phyloP scores from a whole-genome alignment of 2,797 vertebrate species.

The Scomberomorus guttatus region DNA sequence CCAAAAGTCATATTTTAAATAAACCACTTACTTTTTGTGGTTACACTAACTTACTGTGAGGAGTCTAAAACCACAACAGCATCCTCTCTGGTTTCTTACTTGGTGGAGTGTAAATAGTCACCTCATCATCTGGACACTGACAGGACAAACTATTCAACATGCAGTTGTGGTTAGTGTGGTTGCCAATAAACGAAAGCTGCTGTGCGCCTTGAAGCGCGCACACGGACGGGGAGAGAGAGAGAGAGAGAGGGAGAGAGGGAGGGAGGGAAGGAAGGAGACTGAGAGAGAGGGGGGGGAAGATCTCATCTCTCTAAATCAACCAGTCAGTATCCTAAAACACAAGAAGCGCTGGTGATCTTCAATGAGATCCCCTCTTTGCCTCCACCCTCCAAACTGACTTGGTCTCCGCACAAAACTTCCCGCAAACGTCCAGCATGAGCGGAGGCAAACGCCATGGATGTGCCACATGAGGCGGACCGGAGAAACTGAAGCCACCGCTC shows the following conservation, averaged over 20 bases:
- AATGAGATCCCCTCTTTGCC: slow-evolving; percentile 21
- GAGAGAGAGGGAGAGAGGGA: slow-evolving; percentile 11
- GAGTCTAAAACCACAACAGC: neutral
- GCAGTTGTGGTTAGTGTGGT: slow-evolving; percentile 54
- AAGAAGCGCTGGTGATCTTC: slow-evolving; percentile 60
- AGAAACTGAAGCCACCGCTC: slow-evolving; percentile 71
- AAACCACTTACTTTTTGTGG: neutral
- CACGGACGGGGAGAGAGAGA: slow-evolving; percentile 23
- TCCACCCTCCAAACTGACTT: slow-evolving; percentile 35
- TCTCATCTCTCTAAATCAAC: slow-evolving; percentile 74
- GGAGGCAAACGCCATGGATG: slow-evolving; percentile 77
- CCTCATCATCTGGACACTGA: slow-evolving; percentile 21
- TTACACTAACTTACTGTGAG: neutral
- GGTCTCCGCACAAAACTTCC: slow-evolving; percentile 72
- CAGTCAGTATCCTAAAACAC: slow-evolving; percentile 70
- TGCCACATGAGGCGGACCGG: slow-evolving; percentile 75
- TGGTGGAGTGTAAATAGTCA: neutral
- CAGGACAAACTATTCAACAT: slow-evolving; percentile 11
- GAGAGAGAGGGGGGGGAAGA: slow-evolving; percentile 38
- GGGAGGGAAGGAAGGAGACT: slow-evolving; percentile 39
- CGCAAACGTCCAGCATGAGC: slow-evolving; percentile 56
- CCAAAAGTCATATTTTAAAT: neutral
- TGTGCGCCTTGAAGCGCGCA: slow-evolving; percentile 67
- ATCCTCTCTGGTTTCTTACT: neutral
- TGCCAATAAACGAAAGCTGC: slow-evolving; percentile 45